phyloP scores from a whole-genome alignment of 2,797 vertebrate species.

The Gila robusta region DNA sequence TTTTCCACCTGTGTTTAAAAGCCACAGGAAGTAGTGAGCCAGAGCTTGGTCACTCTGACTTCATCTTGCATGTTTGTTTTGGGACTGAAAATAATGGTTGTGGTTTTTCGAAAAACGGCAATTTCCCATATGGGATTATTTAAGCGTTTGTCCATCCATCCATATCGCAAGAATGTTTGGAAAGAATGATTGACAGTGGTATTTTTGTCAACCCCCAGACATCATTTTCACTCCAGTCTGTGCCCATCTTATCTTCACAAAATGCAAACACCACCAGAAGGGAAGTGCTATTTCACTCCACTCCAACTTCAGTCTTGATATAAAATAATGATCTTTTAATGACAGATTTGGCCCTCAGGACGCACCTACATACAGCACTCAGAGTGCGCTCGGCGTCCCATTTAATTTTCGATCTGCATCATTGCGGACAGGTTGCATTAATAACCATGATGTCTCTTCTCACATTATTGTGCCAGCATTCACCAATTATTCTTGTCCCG shows the following conservation, averaged over 20 bases:
- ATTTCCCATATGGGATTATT: constrained; percentile 7
- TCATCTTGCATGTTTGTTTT: constrained; percentile 13
- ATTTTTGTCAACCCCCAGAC: constrained; percentile 7
- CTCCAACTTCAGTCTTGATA: constrained; percentile 2
- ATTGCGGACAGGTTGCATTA: constrained; percentile 43
- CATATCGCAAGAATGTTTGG: not conserved
- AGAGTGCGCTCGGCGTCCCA: constrained; percentile 8
- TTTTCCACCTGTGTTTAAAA: not conserved
- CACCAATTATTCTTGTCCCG: constrained; percentile 11
- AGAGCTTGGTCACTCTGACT: not conserved
- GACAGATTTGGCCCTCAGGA: constrained; percentile 38
- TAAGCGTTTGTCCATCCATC: constrained; percentile 21
- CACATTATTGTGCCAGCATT: constrained; percentile 23
- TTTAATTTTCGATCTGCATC: constrained; percentile 43
- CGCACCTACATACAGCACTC: constrained; percentile 16
- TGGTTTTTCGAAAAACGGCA: not conserved
- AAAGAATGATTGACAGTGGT: not conserved
- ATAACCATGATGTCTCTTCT: constrained; percentile 42
- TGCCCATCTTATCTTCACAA: not conserved
- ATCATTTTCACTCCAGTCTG: not conserved
- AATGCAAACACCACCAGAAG: not conserved
- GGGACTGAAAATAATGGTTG: not conserved
- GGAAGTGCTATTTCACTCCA: not conserved
- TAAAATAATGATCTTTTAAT: constrained; percentile 42
- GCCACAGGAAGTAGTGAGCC: not conserved